A percentile compares a stretch with the other conserved stretches of the same genome.
Evolutionary conservation across 2,797 vertebrate species (phyloP).

Genomic region (Nannoperca australis): DNA sequence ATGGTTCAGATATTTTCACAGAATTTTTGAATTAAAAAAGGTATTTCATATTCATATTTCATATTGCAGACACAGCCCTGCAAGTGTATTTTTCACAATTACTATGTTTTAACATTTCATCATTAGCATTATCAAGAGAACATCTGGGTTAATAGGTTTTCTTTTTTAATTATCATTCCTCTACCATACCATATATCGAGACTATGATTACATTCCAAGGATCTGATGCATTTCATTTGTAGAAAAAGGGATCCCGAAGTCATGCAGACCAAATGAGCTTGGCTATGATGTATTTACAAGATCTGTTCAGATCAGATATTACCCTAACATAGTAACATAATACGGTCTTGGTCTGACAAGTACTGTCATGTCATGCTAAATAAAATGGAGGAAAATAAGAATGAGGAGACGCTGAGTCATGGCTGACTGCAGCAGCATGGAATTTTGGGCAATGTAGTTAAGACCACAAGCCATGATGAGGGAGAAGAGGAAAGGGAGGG

Average conservation of each 20-base stretch:
- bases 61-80: not conserved
- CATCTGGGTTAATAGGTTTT: not conserved
- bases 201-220: not conserved
- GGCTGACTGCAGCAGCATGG: constrained; percentile 71
- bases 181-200: not conserved
- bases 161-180: not conserved
- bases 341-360: constrained; percentile 20
- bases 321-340: constrained; percentile 13
- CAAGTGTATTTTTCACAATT: not conserved
- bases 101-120: too few species aligned
- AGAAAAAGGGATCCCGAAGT: constrained; percentile 15
- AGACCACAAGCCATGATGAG: constrained; percentile 66
- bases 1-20: not conserved
- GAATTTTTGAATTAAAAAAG: not conserved
- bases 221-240: constrained; percentile 21
- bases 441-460: constrained; percentile 80
- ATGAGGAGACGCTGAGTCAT: constrained; percentile 69
- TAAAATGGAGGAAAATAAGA: constrained; percentile 77
- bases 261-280: constrained; percentile 25
- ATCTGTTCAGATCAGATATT: constrained; percentile 20
- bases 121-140: not conserved
- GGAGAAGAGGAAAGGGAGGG: constrained; percentile 44
- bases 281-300: constrained; percentile 14
- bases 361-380: constrained; percentile 71
- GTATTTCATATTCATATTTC: too few species aligned